Conservation (phyloP, 2,888 invertebrate species). For the Myopa tessellatipennis region DNA sequence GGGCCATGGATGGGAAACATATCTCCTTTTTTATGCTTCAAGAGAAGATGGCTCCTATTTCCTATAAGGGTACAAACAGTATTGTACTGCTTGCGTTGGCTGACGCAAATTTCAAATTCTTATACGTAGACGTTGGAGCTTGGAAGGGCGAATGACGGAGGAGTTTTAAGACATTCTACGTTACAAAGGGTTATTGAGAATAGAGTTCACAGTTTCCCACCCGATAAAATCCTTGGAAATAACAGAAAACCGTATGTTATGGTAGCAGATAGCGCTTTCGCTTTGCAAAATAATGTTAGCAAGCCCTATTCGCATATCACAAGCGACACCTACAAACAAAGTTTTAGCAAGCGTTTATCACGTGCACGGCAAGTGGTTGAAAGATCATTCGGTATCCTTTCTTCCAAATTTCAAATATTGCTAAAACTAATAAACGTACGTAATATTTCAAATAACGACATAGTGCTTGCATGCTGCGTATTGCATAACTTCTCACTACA, state of each 20-base stretch:
- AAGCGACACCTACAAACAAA: not conserved
- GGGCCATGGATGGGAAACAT: not conserved
- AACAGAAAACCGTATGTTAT: constrained; percentile 16
- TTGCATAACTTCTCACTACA: no score
- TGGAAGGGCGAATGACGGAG: constrained; percentile 19
- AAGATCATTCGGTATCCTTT: constrained; percentile 13
- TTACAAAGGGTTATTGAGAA: constrained; percentile 1
- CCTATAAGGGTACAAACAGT: constrained; percentile 4
- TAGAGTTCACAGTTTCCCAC: constrained; percentile 2
- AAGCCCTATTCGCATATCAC: constrained; percentile 23
- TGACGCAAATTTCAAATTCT: no score
- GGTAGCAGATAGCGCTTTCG: constrained; percentile 22
- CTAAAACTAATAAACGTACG: no score
- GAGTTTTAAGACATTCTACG: constrained; percentile 8
- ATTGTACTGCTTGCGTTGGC: constrained; percentile 16
- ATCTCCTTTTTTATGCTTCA: constrained; percentile 13
- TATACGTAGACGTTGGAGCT: constrained; percentile 6
- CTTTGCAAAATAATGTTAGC: constrained; percentile 10
- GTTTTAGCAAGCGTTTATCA: constrained; percentile 20
- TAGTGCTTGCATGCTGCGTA: no score
- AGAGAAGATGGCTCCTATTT: constrained; percentile 14
- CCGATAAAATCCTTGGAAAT: constrained; percentile 8
- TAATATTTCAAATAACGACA: no score
- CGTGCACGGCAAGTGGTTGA: not conserved
- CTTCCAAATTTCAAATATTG: no score